phyloP scores from a whole-genome alignment of 2,888 invertebrate genomes.

The Apoda limacodes region DNA sequence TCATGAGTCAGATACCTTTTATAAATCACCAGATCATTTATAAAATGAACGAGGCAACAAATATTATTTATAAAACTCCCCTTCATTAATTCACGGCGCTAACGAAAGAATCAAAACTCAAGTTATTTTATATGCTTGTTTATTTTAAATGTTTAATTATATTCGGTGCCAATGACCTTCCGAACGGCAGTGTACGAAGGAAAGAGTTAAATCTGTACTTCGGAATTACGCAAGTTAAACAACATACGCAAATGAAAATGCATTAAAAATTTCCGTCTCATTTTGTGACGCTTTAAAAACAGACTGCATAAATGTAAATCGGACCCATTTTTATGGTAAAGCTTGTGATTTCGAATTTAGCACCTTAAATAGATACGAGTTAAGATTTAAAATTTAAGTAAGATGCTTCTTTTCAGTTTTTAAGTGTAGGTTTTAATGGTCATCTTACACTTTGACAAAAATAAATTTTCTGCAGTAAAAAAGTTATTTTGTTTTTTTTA shows the following conservation, averaged over 20 bases:
- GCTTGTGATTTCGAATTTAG: constrained; percentile 15
- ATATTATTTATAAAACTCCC: constrained; percentile 30
- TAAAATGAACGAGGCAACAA: too few relatives aligned
- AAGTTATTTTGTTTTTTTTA: too few relatives aligned
- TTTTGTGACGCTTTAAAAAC: constrained; percentile 13
- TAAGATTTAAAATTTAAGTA: constrained; percentile 15
- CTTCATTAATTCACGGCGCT: constrained; percentile 26
- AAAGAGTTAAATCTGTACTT: constrained; percentile 29
- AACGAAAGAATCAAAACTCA: constrained; percentile 46
- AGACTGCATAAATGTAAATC: constrained; percentile 18
- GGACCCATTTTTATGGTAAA: constrained; percentile 18
- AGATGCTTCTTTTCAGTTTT: constrained; percentile 4
- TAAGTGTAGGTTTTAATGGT: constrained; percentile 19
- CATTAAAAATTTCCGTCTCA: constrained; percentile 24
- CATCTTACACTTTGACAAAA: constrained; percentile 15
- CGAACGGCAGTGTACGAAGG: constrained; percentile 17
- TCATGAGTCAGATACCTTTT: too few relatives aligned
- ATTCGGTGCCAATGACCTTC: constrained; percentile 55
- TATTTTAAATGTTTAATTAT: constrained; percentile 66
- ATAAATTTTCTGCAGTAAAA: constrained; percentile 16
- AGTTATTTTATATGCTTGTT: constrained; percentile 57
- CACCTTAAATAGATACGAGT: constrained; percentile 11
- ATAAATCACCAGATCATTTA: too few relatives aligned
- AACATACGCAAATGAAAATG: constrained; percentile 25
- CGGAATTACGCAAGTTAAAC: too few relatives aligned